A percentile compares a stretch with the other conserved stretches of the same genome.
phyloP scores from a whole-genome alignment of 2,113 vertebrate genomes.

The Geothlypis trichas region DNA sequence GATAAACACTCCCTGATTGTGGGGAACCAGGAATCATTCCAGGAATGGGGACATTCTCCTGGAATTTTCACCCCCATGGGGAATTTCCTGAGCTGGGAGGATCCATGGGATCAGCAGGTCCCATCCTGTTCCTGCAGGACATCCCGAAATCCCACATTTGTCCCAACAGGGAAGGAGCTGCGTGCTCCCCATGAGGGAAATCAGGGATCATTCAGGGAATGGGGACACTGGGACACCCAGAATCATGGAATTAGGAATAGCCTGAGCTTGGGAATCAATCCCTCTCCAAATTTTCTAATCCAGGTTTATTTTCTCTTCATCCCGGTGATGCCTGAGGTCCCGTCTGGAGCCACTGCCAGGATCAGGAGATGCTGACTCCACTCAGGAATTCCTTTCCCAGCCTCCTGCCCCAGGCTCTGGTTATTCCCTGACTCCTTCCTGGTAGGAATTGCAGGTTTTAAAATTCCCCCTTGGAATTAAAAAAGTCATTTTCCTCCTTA shows the following conservation, averaged over 20 bases:
- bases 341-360: not conserved
- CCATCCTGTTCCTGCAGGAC: not conserved
- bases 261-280: not conserved
- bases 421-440: not conserved
- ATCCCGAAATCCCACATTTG: not conserved
- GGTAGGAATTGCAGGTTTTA: not conserved
- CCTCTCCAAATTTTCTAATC: not conserved
- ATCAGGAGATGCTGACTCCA: not conserved
- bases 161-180: not conserved
- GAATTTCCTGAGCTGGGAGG: not conserved
- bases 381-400: not conserved
- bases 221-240: not conserved
- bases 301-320: not conserved
- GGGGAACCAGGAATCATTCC: not conserved
- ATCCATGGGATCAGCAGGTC: not conserved
- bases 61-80: not conserved
- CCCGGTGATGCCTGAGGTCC: not conserved
- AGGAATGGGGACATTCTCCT: not conserved
- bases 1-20: constrained; percentile 64
- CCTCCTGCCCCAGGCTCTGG: not conserved
- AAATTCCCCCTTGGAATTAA: not conserved
- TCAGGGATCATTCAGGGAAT: not conserved
- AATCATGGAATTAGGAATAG: not conserved
- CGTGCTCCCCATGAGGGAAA: not conserved
- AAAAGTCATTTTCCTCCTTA: not conserved